A percentile compares a stretch with the other conserved stretches of the same genome.
Conservation (phyloP, 2,888 invertebrate species). For the Sesia apiformis region DNA sequence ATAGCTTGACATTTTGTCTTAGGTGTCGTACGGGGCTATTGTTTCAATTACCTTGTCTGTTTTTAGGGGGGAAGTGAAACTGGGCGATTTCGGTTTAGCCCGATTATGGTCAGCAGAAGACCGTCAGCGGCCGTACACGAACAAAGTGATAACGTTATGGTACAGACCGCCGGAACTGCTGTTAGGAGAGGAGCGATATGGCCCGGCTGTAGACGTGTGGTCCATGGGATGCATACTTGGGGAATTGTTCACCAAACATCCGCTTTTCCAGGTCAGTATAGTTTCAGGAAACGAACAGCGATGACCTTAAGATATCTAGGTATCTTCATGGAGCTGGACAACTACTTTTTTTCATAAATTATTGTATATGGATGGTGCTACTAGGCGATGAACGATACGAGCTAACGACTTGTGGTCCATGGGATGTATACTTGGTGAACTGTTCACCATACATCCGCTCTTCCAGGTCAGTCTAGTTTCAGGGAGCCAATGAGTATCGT, state of each 20-base stretch:
- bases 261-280: conserved; percentile 88
- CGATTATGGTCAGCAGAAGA: conserved; percentile 97
- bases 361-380: conserved; percentile 66
- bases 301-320: too few relatives aligned
- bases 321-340: too few relatives aligned
- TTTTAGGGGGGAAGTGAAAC: conserved; percentile 96
- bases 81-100: conserved; percentile 98
- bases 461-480: conserved; percentile 84
- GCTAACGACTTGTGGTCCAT: conserved; percentile 98
- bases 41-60: background rate
- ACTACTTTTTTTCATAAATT: too few relatives aligned
- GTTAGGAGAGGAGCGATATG: conserved; percentile 96
- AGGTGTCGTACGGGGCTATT: too few relatives aligned
- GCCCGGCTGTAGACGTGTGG: conserved; percentile 99
- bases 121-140: conserved; percentile 95
- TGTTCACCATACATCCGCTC: conserved; percentile 95
- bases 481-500: conserved; percentile 65
- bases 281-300: too few relatives aligned
- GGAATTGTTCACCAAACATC: conserved; percentile 96
- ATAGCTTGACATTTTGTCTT: too few relatives aligned
- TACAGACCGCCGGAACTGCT: conserved; percentile 98
- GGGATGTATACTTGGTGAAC: conserved; percentile 98
- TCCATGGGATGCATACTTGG: conserved; percentile 99
- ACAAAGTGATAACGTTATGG: conserved; percentile 99
- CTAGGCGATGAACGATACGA: conserved; percentile 98